A percentile compares a stretch with the other conserved stretches of the same genome.
Evolutionary conservation across 1,140 invertebrate species (phyloP).

Genomic region (Bombus pyrosoma): DNA sequence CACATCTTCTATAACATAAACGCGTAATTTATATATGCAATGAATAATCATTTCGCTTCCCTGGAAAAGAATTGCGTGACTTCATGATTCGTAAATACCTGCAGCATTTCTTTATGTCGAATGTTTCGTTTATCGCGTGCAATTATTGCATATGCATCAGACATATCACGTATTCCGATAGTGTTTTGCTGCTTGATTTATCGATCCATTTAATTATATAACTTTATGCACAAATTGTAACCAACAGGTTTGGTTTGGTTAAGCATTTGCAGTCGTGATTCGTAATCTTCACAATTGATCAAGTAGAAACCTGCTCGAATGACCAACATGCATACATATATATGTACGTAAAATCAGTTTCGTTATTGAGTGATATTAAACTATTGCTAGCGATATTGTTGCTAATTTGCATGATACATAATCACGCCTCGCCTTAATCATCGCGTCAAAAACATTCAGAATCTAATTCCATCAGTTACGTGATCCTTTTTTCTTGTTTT

Average conservation of each 20-base stretch:
- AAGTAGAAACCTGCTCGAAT: background rate
- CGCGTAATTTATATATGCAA: constrained; percentile 1
- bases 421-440: background rate
- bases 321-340: background rate
- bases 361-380: background rate
- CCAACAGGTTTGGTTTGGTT: background rate
- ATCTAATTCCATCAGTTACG: constrained; percentile 12
- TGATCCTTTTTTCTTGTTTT: constrained; percentile 22
- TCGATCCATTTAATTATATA: background rate
- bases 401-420: background rate
- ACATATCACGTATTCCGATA: background rate
- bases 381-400: background rate
- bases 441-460: background rate
- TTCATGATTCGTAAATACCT: background rate
- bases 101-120: background rate
- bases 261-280: background rate
- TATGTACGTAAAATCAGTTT: background rate
- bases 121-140: background rate
- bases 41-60: constrained; percentile 15
- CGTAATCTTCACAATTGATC: background rate
- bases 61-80: background rate
- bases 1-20: background rate
- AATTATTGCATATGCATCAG: background rate
- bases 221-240: background rate
- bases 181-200: background rate